These are phyloP conservation scores for Acropora tenuis DNA, from an alignment of 64 coral and sea anemone species.

Conservation along the genomic window DNA sequence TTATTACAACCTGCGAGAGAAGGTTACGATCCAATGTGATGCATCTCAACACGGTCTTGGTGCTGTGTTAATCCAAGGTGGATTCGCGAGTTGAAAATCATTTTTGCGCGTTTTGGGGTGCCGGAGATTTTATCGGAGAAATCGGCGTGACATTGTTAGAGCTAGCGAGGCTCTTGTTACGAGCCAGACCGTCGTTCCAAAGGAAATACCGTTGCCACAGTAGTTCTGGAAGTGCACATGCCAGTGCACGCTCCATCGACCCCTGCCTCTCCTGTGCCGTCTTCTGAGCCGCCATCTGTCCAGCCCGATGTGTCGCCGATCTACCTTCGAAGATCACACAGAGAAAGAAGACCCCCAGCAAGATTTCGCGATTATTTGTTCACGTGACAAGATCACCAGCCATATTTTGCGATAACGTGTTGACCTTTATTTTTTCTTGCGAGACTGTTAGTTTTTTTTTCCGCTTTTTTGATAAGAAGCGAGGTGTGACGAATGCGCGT, in stretches of 20 bases:
- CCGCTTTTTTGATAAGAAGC: not conserved
- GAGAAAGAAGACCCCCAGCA: slow-evolving; percentile 9
- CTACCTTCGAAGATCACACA: slow-evolving; percentile 4
- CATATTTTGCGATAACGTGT: not conserved
- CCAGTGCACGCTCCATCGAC: not conserved
- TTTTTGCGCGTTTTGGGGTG: slow-evolving; percentile 10
- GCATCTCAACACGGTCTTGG: not conserved
- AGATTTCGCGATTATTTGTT: slow-evolving; percentile 10
- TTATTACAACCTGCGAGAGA: slow-evolving; percentile 6
- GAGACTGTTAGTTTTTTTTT: not conserved
- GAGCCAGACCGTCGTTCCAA: not conserved
- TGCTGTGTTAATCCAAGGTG: not conserved
- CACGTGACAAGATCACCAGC: not conserved
- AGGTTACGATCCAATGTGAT: slow-evolving; percentile 15
- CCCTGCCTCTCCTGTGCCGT: not conserved
- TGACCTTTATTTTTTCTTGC: not conserved
- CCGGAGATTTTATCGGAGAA: slow-evolving; percentile 1
- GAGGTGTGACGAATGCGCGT: not conserved
- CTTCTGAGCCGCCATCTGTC: not conserved
- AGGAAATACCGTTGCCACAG: not conserved
- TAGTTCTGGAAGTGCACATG: not conserved
- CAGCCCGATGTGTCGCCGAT: not conserved
- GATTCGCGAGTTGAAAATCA: slow-evolving; percentile 9
- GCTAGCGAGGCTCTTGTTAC: not conserved
- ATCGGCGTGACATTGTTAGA: not conserved